Evolutionary conservation across 2,888 invertebrate species (phyloP), one percentile per base, ranked within the genome.

Genomic region (Mycalesis mineus): DNA sequence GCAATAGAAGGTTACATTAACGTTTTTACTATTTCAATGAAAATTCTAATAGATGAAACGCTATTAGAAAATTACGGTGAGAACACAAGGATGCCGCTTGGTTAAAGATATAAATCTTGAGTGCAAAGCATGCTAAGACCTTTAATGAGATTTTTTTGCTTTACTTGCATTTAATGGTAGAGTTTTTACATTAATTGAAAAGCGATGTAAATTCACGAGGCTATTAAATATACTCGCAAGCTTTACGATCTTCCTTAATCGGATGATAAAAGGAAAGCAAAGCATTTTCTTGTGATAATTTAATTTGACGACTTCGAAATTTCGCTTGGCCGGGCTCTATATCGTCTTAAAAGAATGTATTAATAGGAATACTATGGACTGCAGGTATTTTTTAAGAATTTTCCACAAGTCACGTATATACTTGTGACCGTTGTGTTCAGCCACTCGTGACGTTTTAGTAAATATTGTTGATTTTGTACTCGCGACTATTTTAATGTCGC

Each of bases 1-100:
- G 33, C 11, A 47, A 31, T 15, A 31, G 9, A 47, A 33, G 9
- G 66, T 65, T 65, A 51, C 11, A 13, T 14, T 15, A 31, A 8
- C 40, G 47, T 17, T 51, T 22, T 53, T 22, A 31, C 11, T 39
- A n/a, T 44, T 14, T 13, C 6, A 40, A 28, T 29, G 29, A 40
- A 39, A 28, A 50, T 39, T 29, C 28, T 39, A 28, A 13, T 22
- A 39, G 50, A 50, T 50, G 7, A 37, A 50, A 28, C 28, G 37
- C 37, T 47, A 31, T 47, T 49, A 49, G 49, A 49, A 49, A 48
- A 49, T 50, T 39, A 11, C 50, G 29, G 14, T 50, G 9, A 28
- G 39, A 50, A 50, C 50, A 50, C 37, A 50, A 14, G 29, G 50
- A 40, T 40, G 39, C 50, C 50, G 50, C 39, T 50, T 50, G 50